These are phyloP conservation scores for Seriola quinqueradiata DNA, from an alignment of 2,113 vertebrate species.

Conservation along the genomic window DNA sequence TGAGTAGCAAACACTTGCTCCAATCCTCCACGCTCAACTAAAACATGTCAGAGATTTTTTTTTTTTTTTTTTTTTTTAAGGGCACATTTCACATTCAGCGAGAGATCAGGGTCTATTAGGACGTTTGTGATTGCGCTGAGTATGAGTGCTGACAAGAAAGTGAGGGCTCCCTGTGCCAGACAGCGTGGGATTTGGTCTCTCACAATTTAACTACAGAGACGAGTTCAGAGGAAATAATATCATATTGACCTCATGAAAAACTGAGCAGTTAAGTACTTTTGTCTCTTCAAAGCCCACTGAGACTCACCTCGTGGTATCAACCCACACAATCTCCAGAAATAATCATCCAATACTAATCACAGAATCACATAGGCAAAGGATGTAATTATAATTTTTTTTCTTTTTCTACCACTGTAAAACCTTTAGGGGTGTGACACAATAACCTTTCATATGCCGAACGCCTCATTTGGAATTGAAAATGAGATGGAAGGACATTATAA, in stretches of 20 bases:
- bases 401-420: slow-evolving; percentile 86
- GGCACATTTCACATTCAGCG: slow-evolving; percentile 67
- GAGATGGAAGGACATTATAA: slow-evolving; percentile 75
- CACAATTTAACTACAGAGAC: slow-evolving; percentile 85
- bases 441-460: slow-evolving; percentile 80
- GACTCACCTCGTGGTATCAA: slow-evolving; percentile 83
- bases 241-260: slow-evolving; percentile 82
- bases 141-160: slow-evolving; percentile 73
- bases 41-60: slow-evolving; percentile 49
- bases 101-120: slow-evolving; percentile 70
- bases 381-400: slow-evolving; percentile 92
- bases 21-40: slow-evolving; percentile 43
- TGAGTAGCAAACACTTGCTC: slow-evolving; percentile 4
- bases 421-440: slow-evolving; percentile 87
- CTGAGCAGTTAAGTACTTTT: slow-evolving; percentile 87
- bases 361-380: slow-evolving; percentile 89
- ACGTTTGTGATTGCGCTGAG: slow-evolving; percentile 56
- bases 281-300: slow-evolving; percentile 82
- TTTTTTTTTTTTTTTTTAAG: slow-evolving; percentile 47
- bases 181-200: slow-evolving; percentile 82
- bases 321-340: slow-evolving; percentile 87
- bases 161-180: slow-evolving; percentile 61
- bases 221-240: slow-evolving; percentile 79
- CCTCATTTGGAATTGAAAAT: slow-evolving; percentile 77
- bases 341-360: slow-evolving; percentile 85